Evolutionary conservation across 2,113 vertebrate species (phyloP).

Genomic region (Todiramphus saurophagus): DNA sequence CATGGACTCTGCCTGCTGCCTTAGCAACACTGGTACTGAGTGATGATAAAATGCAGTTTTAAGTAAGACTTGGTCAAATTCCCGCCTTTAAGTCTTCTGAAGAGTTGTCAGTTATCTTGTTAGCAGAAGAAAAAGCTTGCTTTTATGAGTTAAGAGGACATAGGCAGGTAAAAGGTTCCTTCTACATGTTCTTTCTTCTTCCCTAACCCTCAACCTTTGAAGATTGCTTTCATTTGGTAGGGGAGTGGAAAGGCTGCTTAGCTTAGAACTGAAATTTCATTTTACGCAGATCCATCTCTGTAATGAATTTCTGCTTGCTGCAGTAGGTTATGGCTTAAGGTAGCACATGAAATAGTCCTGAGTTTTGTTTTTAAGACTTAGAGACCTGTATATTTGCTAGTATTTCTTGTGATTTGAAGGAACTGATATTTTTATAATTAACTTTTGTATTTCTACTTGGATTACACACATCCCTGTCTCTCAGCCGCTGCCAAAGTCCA

Average conservation of each 20-base stretch:
- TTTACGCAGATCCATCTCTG: not conserved
- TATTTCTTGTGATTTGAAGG: not conserved
- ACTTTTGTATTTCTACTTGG: not conserved
- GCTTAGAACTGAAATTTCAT: not conserved
- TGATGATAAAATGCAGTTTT: not conserved
- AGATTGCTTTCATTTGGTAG: not conserved
- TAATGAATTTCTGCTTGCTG: not conserved
- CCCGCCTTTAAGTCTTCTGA: not conserved
- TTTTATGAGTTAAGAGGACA: not conserved
- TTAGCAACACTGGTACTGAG: not conserved
- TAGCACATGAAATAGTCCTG: not conserved
- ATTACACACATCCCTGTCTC: not conserved
- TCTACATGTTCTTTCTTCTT: not conserved
- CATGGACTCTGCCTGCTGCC: not conserved
- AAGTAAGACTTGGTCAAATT: not conserved
- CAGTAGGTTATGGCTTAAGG: not conserved
- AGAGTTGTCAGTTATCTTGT: not conserved
- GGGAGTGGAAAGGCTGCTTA: not conserved
- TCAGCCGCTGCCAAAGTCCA: conserved; percentile 79
- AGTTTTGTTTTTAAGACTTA: not conserved
- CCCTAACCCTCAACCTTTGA: fast-evolving
- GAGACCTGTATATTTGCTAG: not conserved
- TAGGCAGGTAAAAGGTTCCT: not conserved
- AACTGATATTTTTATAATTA: not conserved
- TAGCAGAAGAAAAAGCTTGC: not conserved